phyloP scores from a whole-genome alignment of 2,888 invertebrate genomes.

The Eurois occulta region DNA sequence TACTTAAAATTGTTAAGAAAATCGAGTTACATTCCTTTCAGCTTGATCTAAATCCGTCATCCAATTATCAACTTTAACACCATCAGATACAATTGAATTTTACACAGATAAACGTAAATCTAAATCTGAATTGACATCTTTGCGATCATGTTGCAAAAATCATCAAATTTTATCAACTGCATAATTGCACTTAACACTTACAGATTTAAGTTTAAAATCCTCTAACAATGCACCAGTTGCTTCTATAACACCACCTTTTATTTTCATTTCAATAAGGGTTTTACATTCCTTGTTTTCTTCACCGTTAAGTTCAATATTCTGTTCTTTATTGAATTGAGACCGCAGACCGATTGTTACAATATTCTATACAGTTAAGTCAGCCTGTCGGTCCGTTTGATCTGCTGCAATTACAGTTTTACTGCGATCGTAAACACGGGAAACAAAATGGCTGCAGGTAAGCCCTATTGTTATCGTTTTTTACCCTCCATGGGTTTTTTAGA shows the following conservation, averaged over 20 bases:
- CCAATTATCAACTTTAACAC: constrained; percentile 61
- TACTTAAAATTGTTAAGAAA: constrained; percentile 67
- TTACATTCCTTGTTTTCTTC: constrained; percentile 48
- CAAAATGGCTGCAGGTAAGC: constrained; percentile 85
- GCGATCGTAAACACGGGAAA: constrained; percentile 85
- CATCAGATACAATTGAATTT: constrained; percentile 51
- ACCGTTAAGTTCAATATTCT: constrained; percentile 54
- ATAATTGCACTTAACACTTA: constrained; percentile 43
- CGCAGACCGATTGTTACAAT: constrained; percentile 59
- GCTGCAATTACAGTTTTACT: constrained; percentile 88
- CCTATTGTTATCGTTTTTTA: constrained; percentile 83
- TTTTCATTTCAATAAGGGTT: constrained; percentile 33
- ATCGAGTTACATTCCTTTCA: constrained; percentile 67
- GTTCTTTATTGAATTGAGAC: constrained; percentile 43
- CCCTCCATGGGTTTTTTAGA: constrained; percentile 72
- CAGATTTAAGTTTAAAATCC: constrained; percentile 51
- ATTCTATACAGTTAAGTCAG: constrained; percentile 72
- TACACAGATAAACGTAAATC: constrained; percentile 45
- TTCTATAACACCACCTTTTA: constrained; percentile 41
- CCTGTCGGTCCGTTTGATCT: constrained; percentile 85
- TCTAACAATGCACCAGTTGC: constrained; percentile 45
- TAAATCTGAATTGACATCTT: constrained; percentile 68
- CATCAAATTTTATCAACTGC: constrained; percentile 30
- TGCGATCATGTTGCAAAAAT: constrained; percentile 63
- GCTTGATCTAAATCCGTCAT: constrained; percentile 35